A percentile compares a stretch with the other conserved stretches of the same genome.
These are phyloP conservation scores for Thyatira batis DNA, from an alignment of 2,888 invertebrate species.

Conservation along the genomic window DNA sequence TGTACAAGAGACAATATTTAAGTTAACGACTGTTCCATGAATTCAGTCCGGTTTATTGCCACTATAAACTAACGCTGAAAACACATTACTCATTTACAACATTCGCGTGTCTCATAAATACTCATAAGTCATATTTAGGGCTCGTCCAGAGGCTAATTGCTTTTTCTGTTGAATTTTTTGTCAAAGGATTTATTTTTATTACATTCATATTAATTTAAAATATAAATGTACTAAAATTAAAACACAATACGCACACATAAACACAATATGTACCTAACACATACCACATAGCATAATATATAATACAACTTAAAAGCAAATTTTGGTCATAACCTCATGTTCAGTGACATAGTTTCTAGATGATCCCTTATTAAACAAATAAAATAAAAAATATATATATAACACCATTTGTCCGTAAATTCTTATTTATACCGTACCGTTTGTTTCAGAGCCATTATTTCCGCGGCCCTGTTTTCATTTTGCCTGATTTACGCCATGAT, in stretches of 20 bases:
- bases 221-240: no score
- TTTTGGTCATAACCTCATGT: background rate
- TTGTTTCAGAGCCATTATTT: conserved; percentile 14
- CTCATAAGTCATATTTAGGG: conserved; percentile 54
- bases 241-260: no score
- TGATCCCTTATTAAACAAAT: background rate
- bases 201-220: no score
- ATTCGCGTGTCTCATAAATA: conserved; percentile 52
- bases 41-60: conserved; percentile 48
- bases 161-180: conserved; percentile 14
- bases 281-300: no score
- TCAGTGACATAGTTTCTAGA: background rate
- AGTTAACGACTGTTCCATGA: conserved; percentile 48
- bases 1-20: conserved; percentile 38
- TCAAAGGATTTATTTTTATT: no score
- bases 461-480: conserved; percentile 23
- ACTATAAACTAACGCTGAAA: conserved; percentile 60
- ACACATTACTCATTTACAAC: conserved; percentile 59
- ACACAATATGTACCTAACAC: no score
- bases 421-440: conserved; percentile 23
- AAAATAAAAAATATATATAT: background rate
- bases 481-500: conserved; percentile 23
- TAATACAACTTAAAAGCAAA: no score
- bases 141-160: conserved; percentile 25
- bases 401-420: conserved; percentile 32